Base-by-base conservation (phyloP, 2,888 invertebrate species). In the Cryptocephalus moraei region DNA sequence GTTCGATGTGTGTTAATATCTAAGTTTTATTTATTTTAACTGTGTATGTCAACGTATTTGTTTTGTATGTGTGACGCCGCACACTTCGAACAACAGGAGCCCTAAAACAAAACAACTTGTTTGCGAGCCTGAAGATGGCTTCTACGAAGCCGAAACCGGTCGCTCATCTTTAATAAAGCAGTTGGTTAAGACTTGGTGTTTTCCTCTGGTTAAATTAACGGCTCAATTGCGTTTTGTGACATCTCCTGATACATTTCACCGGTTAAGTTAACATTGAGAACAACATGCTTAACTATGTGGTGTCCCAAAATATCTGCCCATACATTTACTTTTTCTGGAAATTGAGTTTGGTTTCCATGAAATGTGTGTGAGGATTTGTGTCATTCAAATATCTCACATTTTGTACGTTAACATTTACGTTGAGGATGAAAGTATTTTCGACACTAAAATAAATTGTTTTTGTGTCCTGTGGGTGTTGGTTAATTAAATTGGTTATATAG, bases 191-290 rank as follows among this genome's bases (percentile, higher is more conserved):
- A n/a, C n/a, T n/a, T n/a, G n/a, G n/a, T n/a, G n/a, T n/a, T n/a
- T n/a, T n/a, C n/a, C n/a, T n/a, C n/a, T n/a, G n/a, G n/a, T n/a
- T n/a, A n/a, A 22, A 22, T 22, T 22, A 22, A 22, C 12, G 13
- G 44, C 9, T 39, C 22, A 14, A 39, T 32, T 39, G 39, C 39
- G 32, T 40, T 39, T 39, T 45, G n/a, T n/a, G 22, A 34, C 38
- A 44, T 38, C n/a, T 48, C 34, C 45, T 40, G 34, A 39, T 47
- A 48, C 32, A 33, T n/a, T 41, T 46, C 32, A 13, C 48, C 48
- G 10, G 32, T 48, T 42, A 47, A 33, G 34, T 40, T 48, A 36
- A 41, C 9, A 32, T 32, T 39, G 22, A 48, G 11, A 22, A 48
- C 47, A n/a, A 47, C 2, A 34, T 45, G 42, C 9, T 45, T 38